Evolutionary conservation across 2,113 vertebrate species (phyloP).

Genomic region (Ornithorhynchus anatinus): DNA sequence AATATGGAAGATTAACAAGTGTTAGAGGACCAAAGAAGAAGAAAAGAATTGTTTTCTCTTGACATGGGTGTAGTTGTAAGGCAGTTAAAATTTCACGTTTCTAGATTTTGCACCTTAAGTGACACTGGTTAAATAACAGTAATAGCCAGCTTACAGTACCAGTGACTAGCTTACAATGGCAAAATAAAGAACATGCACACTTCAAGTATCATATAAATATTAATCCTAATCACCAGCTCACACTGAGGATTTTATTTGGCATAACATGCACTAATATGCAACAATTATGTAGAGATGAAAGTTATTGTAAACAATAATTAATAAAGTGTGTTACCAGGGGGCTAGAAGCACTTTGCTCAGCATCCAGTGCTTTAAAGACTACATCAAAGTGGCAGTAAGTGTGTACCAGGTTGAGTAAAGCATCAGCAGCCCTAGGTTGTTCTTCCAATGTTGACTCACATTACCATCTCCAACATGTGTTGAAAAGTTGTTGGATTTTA

Average conservation of each 20-base stretch:
- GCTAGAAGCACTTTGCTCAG: constrained; percentile 35
- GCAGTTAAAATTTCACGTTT: constrained; percentile 42
- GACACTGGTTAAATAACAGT: constrained; percentile 61
- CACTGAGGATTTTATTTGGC: constrained; percentile 53
- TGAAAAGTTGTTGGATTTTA: constrained; percentile 28
- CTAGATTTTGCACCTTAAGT: constrained; percentile 60
- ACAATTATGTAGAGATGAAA: constrained; percentile 51
- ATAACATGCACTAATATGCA: constrained; percentile 39
- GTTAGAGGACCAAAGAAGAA: constrained; percentile 14
- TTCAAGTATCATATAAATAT: constrained; percentile 62
- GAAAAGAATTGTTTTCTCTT: constrained; percentile 57
- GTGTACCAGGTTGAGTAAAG: constrained; percentile 28
- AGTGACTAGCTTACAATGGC: constrained; percentile 44
- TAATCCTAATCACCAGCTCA: constrained; percentile 57
- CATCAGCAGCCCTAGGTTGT: neutral
- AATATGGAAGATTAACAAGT: constrained; percentile 45
- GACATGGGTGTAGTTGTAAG: constrained; percentile 52
- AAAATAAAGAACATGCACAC: constrained; percentile 47
- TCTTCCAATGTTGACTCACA: constrained; percentile 4
- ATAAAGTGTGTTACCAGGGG: constrained; percentile 29
- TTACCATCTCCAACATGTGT: neutral
- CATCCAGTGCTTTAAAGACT: constrained; percentile 28
- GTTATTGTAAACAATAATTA: constrained; percentile 47
- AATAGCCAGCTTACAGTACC: constrained; percentile 55
- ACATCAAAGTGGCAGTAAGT: constrained; percentile 25